phyloP scores from a whole-genome alignment of 2,888 invertebrate species.

The Agrochola macilenta region DNA sequence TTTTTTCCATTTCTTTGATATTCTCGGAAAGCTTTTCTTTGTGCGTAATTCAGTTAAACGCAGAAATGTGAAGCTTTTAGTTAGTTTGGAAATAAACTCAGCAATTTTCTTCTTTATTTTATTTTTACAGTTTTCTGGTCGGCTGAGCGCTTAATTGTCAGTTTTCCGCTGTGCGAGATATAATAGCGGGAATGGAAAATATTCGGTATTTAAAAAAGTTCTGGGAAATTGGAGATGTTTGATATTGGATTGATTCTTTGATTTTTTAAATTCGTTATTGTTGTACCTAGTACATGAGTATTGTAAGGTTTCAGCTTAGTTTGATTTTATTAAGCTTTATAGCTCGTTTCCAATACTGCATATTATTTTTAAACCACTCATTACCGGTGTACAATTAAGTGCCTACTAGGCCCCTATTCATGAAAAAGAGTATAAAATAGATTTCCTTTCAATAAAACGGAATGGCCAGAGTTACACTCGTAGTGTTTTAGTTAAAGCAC shows the following conservation, averaged over 20 bases:
- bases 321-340: neutral
- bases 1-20: constrained; percentile 72
- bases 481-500: constrained; percentile 50
- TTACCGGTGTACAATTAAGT: neutral
- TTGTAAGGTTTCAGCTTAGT: neutral
- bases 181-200: constrained; percentile 19
- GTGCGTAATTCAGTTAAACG: constrained; percentile 72
- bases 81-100: constrained; percentile 59
- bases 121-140: constrained; percentile 52
- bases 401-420: neutral
- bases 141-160: constrained; percentile 47
- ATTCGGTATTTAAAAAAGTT: neutral
- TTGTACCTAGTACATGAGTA: neutral
- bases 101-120: constrained; percentile 48
- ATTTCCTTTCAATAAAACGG: constrained; percentile 39
- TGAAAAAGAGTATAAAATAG: constrained; percentile 17
- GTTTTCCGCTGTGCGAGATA: constrained; percentile 23
- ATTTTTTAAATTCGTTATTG: neutral
- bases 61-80: constrained; percentile 67
- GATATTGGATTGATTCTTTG: neutral
- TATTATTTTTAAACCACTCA: neutral
- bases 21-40: constrained; percentile 70
- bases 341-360: neutral
- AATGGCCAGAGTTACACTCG: constrained; percentile 30
- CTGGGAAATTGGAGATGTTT: neutral